Percentiles rank a stretch among this genome's conserved stretches.
Evolutionary conservation across 1,140 invertebrate species (phyloP).

Genomic region (Eurosta solidaginis): DNA sequence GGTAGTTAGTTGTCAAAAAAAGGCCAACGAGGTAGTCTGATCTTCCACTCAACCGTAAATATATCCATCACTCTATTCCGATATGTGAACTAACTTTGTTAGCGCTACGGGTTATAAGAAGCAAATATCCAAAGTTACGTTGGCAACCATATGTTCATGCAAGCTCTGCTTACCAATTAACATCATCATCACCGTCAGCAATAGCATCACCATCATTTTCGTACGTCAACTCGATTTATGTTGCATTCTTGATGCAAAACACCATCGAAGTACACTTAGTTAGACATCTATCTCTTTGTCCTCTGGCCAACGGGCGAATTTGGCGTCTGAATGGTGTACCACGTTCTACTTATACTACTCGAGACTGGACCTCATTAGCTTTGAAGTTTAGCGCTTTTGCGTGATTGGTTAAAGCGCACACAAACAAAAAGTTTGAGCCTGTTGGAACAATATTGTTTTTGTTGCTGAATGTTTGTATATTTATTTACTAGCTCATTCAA

Average conservation of each 20-base stretch:
- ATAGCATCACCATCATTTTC: background rate
- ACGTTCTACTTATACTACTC: background rate
- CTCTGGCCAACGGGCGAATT: background rate
- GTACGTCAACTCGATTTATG: background rate
- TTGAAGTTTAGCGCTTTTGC: slow-evolving; percentile 58
- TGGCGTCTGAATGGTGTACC: background rate
- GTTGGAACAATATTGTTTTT: background rate
- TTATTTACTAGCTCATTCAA: background rate
- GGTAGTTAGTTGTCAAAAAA: too few relatives aligned
- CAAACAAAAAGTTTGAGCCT: slow-evolving; percentile 36
- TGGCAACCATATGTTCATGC: background rate
- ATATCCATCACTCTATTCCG: too few relatives aligned
- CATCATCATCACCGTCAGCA: background rate
- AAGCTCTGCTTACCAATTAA: background rate
- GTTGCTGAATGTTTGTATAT: too few relatives aligned
- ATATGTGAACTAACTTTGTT: too few relatives aligned
- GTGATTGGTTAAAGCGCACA: slow-evolving; percentile 53
- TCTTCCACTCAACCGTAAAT: too few relatives aligned
- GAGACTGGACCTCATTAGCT: slow-evolving; percentile 44
- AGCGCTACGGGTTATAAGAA: too few relatives aligned
- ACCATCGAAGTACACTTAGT: background rate
- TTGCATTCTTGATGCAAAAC: slow-evolving; percentile 10
- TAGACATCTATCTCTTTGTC: background rate
- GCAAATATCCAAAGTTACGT: background rate
- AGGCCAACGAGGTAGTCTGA: too few relatives aligned